A percentile compares a stretch with the other conserved stretches of the same genome.
Evolutionary conservation across 2,797 vertebrate species (phyloP).

Genomic region (Typhlichthys subterraneus): DNA sequence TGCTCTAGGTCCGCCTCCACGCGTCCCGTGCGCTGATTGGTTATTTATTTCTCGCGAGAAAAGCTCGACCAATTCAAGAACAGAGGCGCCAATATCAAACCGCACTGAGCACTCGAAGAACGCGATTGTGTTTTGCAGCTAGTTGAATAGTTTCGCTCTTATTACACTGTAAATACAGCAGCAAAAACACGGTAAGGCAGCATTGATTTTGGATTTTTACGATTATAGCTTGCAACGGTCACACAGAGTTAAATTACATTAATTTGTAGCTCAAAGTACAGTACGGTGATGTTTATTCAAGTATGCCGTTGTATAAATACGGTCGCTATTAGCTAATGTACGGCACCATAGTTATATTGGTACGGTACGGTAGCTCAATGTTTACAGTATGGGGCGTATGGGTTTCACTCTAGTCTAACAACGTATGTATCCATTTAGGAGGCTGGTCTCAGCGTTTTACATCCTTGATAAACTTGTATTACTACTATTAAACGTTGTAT

Average conservation of each 20-base stretch:
- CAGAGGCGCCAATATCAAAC: slow-evolving; percentile 61
- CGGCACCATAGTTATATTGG: too few relatives aligned
- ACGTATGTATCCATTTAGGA: too few relatives aligned
- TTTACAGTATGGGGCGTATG: too few relatives aligned
- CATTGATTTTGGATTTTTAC: neutral
- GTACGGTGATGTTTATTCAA: too few relatives aligned
- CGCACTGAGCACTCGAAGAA: neutral
- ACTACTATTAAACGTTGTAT: neutral
- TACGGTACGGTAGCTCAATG: too few relatives aligned
- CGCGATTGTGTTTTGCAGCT: neutral
- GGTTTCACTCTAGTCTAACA: too few relatives aligned
- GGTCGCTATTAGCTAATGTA: too few relatives aligned
- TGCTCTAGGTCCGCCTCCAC: neutral
- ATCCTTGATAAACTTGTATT: neutral
- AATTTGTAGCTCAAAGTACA: too few relatives aligned
- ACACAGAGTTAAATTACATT: too few relatives aligned
- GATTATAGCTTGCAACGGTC: neutral
- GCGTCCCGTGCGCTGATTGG: slow-evolving; percentile 29
- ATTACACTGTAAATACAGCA: neutral
- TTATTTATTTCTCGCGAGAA: slow-evolving; percentile 41
- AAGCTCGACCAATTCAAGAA: slow-evolving; percentile 22
- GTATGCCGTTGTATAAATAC: too few relatives aligned
- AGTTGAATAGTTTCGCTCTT: neutral
- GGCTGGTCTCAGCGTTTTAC: neutral
- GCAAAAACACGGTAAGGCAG: slow-evolving; percentile 16